Conservation (phyloP, 2,888 invertebrate genomes). For the Polyommatus icarus region DNA sequence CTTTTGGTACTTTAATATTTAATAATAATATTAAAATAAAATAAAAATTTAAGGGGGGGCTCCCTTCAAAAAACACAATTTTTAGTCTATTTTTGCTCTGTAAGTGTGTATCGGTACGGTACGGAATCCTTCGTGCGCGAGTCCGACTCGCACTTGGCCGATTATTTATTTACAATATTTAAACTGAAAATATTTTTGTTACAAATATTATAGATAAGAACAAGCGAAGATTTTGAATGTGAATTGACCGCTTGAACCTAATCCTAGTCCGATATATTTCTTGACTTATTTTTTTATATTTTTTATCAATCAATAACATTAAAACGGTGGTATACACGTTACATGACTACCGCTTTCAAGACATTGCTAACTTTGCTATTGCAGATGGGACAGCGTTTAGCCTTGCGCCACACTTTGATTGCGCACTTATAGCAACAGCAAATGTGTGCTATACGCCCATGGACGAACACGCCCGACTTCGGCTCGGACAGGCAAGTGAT, state of each 20-base stretch:
- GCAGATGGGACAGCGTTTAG: constrained; percentile 84
- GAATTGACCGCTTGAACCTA: background rate
- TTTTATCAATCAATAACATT: background rate
- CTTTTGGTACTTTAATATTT: too few relatives aligned
- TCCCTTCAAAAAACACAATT: too few relatives aligned
- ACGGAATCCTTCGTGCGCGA: too few relatives aligned
- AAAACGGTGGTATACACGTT: constrained; percentile 22
- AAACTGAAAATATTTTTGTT: background rate
- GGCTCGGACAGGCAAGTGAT: constrained; percentile 82
- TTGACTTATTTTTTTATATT: background rate
- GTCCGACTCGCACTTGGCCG: too few relatives aligned
- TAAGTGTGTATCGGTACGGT: too few relatives aligned
- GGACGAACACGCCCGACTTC: constrained; percentile 85
- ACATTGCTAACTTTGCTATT: constrained; percentile 85
- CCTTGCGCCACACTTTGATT: constrained; percentile 82
- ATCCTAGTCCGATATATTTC: constrained; percentile 10
- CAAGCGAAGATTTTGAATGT: background rate
- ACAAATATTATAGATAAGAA: background rate
- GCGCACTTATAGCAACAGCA: constrained; percentile 87
- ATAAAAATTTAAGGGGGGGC: too few relatives aligned
- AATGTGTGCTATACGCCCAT: constrained; percentile 83
- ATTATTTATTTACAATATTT: background rate
- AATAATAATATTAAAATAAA: too few relatives aligned
- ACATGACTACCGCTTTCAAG: constrained; percentile 80
- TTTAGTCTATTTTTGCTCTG: too few relatives aligned